These are phyloP conservation scores for Deroptyus accipitrinus DNA, from an alignment of 2,113 vertebrate genomes.

Conservation along the genomic window DNA sequence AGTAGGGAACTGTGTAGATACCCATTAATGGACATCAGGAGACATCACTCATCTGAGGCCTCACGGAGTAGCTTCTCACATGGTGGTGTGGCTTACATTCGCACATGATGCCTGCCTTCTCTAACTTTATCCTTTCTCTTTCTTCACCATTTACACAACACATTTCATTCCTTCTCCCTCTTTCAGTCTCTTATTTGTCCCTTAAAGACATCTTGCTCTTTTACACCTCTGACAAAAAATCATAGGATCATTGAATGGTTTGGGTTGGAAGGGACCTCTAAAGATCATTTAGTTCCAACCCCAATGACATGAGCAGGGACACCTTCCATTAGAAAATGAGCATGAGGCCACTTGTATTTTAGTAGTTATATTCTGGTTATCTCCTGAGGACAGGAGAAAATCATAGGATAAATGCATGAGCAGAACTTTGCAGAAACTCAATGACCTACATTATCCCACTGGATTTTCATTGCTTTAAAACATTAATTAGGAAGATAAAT, in stretches of 20 bases:
- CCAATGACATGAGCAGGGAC: background rate
- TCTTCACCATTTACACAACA: background rate
- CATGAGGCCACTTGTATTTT: background rate
- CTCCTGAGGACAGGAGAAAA: background rate
- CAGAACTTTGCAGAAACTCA: background rate
- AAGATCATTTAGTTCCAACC: background rate
- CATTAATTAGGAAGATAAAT: slow-evolving; percentile 18
- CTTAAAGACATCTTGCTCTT: background rate
- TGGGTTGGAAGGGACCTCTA: background rate
- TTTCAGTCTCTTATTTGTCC: background rate
- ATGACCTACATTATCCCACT: background rate
- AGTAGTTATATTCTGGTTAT: background rate
- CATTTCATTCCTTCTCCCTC: background rate
- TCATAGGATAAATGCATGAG: background rate
- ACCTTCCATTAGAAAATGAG: background rate
- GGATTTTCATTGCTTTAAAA: background rate
- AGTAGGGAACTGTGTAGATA: fast-evolving
- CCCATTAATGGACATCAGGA: background rate
- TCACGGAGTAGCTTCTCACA: background rate
- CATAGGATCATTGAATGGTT: background rate
- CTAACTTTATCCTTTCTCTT: background rate
- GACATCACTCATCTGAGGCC: background rate
- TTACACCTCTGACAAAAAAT: background rate
- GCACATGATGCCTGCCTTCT: background rate
- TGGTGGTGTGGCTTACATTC: background rate